These are phyloP conservation scores for Lamellibrachia luymesi DNA, from an alignment of 1,140 invertebrate species.

Conservation along the genomic window DNA sequence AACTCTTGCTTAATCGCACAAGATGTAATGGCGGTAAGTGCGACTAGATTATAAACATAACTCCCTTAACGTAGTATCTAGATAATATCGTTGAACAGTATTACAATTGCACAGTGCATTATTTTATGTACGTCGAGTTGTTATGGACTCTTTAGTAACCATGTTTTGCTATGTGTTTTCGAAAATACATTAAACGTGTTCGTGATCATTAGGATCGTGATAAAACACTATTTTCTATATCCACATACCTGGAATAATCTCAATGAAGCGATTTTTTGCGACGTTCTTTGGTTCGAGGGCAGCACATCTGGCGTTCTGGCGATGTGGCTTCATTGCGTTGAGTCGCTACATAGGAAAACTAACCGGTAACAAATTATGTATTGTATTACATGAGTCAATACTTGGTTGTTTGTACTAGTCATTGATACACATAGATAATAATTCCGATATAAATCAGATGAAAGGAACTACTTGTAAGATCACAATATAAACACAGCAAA, in stretches of 20 bases:
- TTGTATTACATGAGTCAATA: too few relatives aligned
- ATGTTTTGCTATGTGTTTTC: not conserved
- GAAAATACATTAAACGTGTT: not conserved
- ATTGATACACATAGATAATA: not conserved
- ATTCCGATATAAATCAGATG: not conserved
- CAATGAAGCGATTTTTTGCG: constrained; percentile 13
- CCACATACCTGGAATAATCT: constrained; percentile 18
- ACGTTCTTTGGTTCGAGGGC: constrained; percentile 8
- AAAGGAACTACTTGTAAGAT: not conserved
- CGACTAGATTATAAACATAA: not conserved
- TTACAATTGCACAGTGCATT: not conserved
- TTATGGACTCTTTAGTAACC: not conserved
- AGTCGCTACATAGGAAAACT: not conserved
- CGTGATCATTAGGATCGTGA: not conserved
- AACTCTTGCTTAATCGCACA: not conserved
- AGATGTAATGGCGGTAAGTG: not conserved
- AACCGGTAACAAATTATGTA: not conserved
- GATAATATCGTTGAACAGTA: not conserved
- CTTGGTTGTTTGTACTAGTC: too few relatives aligned
- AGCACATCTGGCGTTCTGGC: not conserved
- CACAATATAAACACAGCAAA: constrained; percentile 49
- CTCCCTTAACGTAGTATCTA: too few relatives aligned
- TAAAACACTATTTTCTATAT: too few relatives aligned
- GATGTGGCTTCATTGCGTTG: not conserved
- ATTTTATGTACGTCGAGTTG: not conserved